These are phyloP conservation scores for Homalodisca vitripennis DNA, from an alignment of 1,140 invertebrate species.

Conservation along the genomic window DNA sequence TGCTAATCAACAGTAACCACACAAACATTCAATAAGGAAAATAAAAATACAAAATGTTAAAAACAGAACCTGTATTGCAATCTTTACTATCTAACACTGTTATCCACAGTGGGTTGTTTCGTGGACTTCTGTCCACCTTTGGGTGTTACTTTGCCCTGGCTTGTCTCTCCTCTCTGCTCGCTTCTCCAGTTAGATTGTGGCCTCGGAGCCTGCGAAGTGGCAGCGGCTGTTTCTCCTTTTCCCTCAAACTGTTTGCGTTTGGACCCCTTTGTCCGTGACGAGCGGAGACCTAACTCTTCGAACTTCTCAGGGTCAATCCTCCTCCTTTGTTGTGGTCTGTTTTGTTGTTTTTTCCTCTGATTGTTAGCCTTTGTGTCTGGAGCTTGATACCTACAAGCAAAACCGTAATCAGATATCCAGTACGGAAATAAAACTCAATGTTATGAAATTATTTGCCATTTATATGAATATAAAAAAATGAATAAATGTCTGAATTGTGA, in stretches of 20 bases:
- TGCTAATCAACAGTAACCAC: no score
- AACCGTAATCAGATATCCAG: neutral
- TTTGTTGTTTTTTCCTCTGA: neutral
- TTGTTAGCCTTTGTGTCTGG: neutral
- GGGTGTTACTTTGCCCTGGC: no score
- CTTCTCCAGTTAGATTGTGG: no score
- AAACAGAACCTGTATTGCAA: no score
- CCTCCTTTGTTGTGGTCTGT: neutral
- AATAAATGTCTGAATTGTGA: neutral
- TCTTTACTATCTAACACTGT: no score
- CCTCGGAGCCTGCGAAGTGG: no score
- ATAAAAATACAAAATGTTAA: no score
- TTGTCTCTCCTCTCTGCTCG: no score
- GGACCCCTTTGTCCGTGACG: neutral
- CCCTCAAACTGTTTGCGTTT: slow-evolving; percentile 2
- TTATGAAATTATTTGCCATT: neutral
- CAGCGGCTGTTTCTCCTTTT: no score
- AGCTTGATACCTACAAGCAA: slow-evolving; percentile 16
- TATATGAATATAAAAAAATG: neutral
- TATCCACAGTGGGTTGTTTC: no score
- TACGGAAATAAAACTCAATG: neutral
- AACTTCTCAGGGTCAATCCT: slow-evolving; percentile 9
- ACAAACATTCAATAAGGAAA: no score
- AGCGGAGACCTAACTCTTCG: slow-evolving; percentile 16
- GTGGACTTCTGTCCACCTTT: no score